phyloP scores from a whole-genome alignment of 2,797 vertebrate genomes.

The Thunnus albacares region DNA sequence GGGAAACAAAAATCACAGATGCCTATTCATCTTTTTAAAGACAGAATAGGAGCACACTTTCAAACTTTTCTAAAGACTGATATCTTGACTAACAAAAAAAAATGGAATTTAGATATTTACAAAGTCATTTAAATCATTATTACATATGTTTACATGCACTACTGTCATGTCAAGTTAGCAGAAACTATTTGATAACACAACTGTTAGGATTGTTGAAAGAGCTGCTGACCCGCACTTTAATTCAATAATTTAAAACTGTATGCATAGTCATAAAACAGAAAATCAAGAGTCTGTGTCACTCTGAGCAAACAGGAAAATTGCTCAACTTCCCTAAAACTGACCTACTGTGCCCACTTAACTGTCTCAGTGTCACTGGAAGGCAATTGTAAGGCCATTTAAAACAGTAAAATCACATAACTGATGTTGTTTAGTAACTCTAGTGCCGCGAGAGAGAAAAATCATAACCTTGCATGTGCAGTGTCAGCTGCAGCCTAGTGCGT shows the following conservation, averaged over 20 bases:
- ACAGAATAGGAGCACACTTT: background rate
- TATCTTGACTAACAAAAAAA: background rate
- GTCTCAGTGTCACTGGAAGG: background rate
- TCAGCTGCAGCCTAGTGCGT: constrained; percentile 5
- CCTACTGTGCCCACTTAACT: background rate
- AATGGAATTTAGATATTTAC: background rate
- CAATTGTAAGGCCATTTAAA: background rate
- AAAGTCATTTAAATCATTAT: too few relatives aligned
- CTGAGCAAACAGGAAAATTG: background rate
- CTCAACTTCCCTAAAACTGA: background rate
- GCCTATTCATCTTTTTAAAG: background rate
- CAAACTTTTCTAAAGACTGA: background rate
- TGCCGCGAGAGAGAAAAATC: background rate
- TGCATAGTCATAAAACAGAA: background rate
- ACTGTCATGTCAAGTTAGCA: background rate
- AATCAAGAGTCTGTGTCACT: background rate
- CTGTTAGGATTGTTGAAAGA: background rate
- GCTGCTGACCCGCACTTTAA: too few relatives aligned
- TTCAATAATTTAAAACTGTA: too few relatives aligned
- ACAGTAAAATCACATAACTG: background rate
- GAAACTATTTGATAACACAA: background rate
- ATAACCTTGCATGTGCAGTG: background rate
- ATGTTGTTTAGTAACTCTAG: background rate
- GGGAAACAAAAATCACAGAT: background rate
- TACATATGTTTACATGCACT: too few relatives aligned